Evolutionary conservation across 2,888 invertebrate species (phyloP).

Genomic region (Oxystoma pomonae): DNA sequence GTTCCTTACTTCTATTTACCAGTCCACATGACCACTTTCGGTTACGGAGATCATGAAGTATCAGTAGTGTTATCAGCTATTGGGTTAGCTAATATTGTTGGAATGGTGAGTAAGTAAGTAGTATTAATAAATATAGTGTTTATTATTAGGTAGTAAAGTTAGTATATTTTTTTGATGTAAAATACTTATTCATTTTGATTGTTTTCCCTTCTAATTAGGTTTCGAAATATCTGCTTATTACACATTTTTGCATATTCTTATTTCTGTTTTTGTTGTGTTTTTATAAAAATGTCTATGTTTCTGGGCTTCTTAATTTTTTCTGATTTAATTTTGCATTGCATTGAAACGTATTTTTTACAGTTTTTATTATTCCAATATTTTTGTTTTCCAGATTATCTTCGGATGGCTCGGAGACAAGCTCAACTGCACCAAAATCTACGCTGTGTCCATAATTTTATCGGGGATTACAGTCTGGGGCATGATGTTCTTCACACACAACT

Average conservation of each 20-base stretch:
- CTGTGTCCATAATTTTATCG: slow-evolving; percentile 67
- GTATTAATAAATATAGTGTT: too few relatives aligned
- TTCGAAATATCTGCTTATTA: not conserved
- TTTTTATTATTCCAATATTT: not conserved
- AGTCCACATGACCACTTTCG: slow-evolving; percentile 69
- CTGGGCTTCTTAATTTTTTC: too few relatives aligned
- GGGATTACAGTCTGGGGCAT: slow-evolving; percentile 61
- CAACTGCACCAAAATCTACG: slow-evolving; percentile 79
- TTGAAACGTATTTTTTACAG: too few relatives aligned
- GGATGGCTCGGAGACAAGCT: slow-evolving; percentile 89
- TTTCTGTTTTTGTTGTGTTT: not conserved
- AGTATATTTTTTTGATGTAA: too few relatives aligned
- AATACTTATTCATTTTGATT: too few relatives aligned
- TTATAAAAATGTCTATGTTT: too few relatives aligned
- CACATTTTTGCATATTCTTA: not conserved
- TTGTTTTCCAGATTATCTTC: slow-evolving; percentile 61
- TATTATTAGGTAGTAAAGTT: too few relatives aligned
- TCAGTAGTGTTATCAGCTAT: slow-evolving; percentile 81
- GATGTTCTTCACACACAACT: slow-evolving; percentile 46
- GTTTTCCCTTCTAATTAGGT: too few relatives aligned
- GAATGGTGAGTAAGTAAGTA: slow-evolving; percentile 66
- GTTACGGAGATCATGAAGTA: slow-evolving; percentile 67
- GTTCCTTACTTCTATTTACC: slow-evolving; percentile 92
- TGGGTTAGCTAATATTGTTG: slow-evolving; percentile 85
- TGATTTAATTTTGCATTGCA: too few relatives aligned